Percentiles rank a stretch among this genome's conserved stretches.
Evolutionary conservation across 2,797 vertebrate species (phyloP).

Genomic region (Melanogrammus aeglefinus): DNA sequence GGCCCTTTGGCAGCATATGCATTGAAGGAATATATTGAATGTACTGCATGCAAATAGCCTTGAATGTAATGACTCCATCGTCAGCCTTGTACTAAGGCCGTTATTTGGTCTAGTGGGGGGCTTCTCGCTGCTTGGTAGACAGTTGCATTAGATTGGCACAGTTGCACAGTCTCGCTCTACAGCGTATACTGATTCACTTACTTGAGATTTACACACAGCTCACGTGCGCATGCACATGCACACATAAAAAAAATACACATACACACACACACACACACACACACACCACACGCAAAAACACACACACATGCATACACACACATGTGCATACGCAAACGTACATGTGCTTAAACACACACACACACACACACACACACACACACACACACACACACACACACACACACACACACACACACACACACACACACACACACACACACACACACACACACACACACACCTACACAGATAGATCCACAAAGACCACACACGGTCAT

Average conservation of each 20-base stretch:
- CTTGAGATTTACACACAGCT: neutral
- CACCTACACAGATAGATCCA: no score
- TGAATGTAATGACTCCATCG: neutral
- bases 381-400: neutral
- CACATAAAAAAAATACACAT: no score
- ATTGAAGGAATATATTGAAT: neutral
- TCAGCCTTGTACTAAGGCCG: neutral
- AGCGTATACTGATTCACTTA: neutral
- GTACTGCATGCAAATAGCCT: neutral
- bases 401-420: no score
- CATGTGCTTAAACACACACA: neutral
- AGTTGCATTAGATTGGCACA: neutral
- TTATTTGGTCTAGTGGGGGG: neutral
- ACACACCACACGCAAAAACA: neutral
- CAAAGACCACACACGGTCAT: no score
- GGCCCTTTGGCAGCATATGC: neutral
- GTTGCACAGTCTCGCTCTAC: neutral
- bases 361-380: no score
- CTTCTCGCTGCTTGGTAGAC: neutral
- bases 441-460: no score
- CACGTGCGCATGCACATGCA: neutral
- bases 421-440: no score
- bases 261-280: no score
- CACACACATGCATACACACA: conserved; percentile 15
- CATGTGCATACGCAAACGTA: neutral